Evolutionary conservation across 2,797 vertebrate species (phyloP).

Genomic region (Acipenser transmontanus): DNA sequence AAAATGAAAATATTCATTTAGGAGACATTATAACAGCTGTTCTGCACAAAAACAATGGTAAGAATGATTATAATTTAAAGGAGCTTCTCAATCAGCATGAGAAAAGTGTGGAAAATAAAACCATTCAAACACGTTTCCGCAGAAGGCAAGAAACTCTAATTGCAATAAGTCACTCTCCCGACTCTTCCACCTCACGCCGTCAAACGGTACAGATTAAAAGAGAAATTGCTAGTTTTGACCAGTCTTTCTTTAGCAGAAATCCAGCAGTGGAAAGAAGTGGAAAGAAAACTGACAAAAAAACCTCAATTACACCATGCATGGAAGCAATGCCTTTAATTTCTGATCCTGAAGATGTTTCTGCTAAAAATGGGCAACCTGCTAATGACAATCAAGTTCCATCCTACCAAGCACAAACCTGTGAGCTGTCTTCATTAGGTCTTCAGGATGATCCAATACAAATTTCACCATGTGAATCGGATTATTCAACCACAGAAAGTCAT

Average conservation of each 20-base stretch:
- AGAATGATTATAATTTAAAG: conserved; percentile 79
- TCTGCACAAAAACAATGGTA: conserved; percentile 66
- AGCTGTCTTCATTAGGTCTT: conserved; percentile 31
- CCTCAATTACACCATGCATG: conserved; percentile 6
- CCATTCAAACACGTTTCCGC: conserved; percentile 77
- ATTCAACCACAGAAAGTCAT: not conserved
- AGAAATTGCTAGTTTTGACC: conserved; percentile 72
- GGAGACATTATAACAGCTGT: conserved; percentile 82
- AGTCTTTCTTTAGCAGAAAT: conserved; percentile 57
- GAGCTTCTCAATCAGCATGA: conserved; percentile 78
- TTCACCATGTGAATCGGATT: not conserved
- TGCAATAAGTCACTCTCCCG: conserved; percentile 62
- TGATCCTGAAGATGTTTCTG: conserved; percentile 26
- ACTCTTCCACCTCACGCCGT: conserved; percentile 65
- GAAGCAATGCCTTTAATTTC: conserved; percentile 32
- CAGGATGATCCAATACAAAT: not conserved
- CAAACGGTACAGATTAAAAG: conserved; percentile 80
- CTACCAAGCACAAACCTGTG: conserved; percentile 13
- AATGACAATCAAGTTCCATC: conserved; percentile 35
- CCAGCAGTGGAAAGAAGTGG: conserved; percentile 51
- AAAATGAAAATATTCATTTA: conserved; percentile 65
- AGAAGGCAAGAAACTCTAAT: conserved; percentile 73
- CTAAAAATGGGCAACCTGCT: conserved; percentile 38
- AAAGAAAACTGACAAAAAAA: conserved; percentile 43
- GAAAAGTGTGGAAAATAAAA: conserved; percentile 67